A percentile compares a stretch with the other conserved stretches of the same genome.
Conservation (phyloP, 1,140 invertebrate species). For the Diorhabda carinulata region DNA sequence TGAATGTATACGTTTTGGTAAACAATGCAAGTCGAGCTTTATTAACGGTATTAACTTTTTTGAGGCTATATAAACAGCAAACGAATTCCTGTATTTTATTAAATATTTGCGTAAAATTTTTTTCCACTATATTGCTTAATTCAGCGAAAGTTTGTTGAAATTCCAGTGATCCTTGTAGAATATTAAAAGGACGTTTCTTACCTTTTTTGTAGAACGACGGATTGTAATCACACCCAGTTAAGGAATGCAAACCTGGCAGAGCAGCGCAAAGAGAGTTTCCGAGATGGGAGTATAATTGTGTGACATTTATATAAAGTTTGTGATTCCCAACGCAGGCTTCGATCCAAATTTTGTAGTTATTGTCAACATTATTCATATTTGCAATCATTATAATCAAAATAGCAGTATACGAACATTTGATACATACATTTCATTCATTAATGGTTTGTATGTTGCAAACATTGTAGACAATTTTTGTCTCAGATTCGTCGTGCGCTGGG, state of each 20-base stretch:
- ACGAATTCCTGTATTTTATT: conserved; percentile 4
- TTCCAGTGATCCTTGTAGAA: background rate
- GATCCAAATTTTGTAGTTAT: conserved; percentile 6
- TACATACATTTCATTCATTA: background rate
- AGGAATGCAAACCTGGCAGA: background rate
- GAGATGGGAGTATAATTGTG: conserved; percentile 1
- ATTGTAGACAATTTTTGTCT: background rate
- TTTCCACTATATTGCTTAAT: conserved; percentile 4
- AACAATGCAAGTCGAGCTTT: background rate
- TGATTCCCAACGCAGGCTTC: conserved; percentile 3
- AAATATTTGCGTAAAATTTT: conserved; percentile 2
- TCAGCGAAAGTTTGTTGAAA: conserved; percentile 4
- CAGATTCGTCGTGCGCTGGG: background rate
- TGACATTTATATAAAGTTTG: conserved; percentile 1
- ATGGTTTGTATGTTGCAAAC: background rate
- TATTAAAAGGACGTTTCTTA: background rate
- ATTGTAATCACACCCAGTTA: conserved; percentile 7
- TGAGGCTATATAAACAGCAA: background rate
- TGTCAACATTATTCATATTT: background rate
- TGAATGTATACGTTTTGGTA: no score
- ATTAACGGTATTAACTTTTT: conserved; percentile 3
- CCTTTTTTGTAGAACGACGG: background rate
- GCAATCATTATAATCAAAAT: conserved; percentile 9
- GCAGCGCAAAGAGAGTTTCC: background rate
- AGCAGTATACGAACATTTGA: background rate